A percentile compares a stretch with the other conserved stretches of the same genome.
Conservation (phyloP, 2,113 vertebrate genomes). For the Empidonax traillii region DNA sequence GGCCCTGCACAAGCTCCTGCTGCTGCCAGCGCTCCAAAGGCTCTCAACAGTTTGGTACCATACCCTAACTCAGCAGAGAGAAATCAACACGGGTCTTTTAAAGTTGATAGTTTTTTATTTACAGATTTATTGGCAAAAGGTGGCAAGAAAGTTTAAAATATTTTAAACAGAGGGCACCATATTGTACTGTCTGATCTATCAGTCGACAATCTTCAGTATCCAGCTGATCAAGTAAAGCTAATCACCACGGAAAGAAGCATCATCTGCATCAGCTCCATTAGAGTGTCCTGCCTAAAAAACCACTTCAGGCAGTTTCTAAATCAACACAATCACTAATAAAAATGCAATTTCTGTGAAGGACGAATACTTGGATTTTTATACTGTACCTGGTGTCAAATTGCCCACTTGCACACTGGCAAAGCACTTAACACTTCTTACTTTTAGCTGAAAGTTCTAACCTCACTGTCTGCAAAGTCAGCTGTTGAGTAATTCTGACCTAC, state of each 20-base stretch:
- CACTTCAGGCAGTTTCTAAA: constrained; percentile 56
- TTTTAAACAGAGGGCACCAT: constrained; percentile 62
- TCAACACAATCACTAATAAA: constrained; percentile 55
- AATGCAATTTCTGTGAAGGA: constrained; percentile 22
- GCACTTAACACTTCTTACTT: constrained; percentile 56
- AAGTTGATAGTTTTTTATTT: constrained; percentile 77
- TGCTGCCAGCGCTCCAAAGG: background rate
- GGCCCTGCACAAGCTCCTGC: background rate
- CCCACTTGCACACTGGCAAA: constrained; percentile 52
- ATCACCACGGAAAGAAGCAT: constrained; percentile 24
- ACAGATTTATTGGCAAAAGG: constrained; percentile 77
- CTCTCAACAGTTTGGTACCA: background rate
- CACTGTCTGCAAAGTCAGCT: constrained; percentile 57
- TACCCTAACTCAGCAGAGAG: constrained; percentile 29
- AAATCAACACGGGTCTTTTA: constrained; percentile 57
- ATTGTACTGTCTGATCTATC: background rate
- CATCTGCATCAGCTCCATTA: constrained; percentile 55
- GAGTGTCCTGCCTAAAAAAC: constrained; percentile 15
- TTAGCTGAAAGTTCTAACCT: constrained; percentile 41
- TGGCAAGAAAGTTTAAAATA: constrained; percentile 61
- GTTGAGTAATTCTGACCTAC: constrained; percentile 58
- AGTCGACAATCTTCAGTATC: constrained; percentile 46
- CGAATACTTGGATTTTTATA: background rate
- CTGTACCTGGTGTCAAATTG: constrained; percentile 52
- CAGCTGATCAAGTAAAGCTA: constrained; percentile 56